These are phyloP conservation scores for Onychorhynchus coronatus DNA, from an alignment of 2,113 vertebrate species.

Conservation along the genomic window DNA sequence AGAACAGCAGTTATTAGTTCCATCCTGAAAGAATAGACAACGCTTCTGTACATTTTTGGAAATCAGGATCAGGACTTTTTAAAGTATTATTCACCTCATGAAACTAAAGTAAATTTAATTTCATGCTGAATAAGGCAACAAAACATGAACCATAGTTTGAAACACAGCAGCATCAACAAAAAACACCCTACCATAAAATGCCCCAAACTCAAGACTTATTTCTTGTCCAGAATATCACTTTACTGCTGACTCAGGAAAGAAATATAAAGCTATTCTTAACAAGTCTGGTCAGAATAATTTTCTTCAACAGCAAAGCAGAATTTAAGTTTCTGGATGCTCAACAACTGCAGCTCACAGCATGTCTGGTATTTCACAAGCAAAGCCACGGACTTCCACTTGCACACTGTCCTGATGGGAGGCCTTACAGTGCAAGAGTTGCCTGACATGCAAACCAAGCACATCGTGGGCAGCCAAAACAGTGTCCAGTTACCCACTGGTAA, in stretches of 20 bases:
- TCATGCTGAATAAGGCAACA: neutral
- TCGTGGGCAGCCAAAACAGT: neutral
- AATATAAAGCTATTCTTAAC: neutral
- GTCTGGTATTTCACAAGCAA: neutral
- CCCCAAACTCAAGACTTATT: neutral
- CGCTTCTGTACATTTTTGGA: neutral
- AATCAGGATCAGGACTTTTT: fast-evolving
- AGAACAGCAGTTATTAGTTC: neutral
- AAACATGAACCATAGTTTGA: neutral
- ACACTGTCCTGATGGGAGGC: neutral
- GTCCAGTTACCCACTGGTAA: neutral
- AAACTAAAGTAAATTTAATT: neutral
- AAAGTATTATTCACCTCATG: neutral
- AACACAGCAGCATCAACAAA: neutral
- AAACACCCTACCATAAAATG: neutral
- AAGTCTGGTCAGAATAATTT: neutral
- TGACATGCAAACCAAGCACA: neutral
- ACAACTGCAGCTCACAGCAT: neutral
- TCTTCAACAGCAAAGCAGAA: neutral
- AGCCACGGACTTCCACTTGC: neutral
- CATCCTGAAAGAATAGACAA: neutral
- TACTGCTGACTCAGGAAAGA: neutral
- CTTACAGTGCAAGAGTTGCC: neutral
- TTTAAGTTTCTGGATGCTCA: neutral
- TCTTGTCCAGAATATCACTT: neutral